phyloP scores from a whole-genome alignment of 2,888 invertebrate genomes.

The Teleogryllus oceanicus region DNA sequence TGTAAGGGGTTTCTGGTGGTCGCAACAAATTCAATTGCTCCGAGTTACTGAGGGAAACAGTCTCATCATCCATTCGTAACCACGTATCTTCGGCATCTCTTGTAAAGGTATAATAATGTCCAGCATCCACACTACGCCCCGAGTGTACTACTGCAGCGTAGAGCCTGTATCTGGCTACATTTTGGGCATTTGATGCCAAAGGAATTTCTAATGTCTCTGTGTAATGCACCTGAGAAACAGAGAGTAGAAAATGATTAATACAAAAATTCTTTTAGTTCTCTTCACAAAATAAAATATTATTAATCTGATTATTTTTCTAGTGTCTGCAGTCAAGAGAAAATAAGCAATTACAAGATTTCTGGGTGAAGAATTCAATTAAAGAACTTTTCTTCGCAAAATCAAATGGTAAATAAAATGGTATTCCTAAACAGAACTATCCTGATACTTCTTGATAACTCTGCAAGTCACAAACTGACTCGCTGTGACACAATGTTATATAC shows the following conservation, averaged over 20 bases:
- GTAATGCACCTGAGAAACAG: slow-evolving; percentile 45
- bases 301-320: too few relatives aligned
- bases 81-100: slow-evolving; percentile 63
- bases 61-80: slow-evolving; percentile 78
- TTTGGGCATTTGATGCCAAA: slow-evolving; percentile 38
- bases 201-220: slow-evolving; percentile 54
- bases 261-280: too few relatives aligned
- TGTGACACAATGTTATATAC: too few relatives aligned
- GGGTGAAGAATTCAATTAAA: too few relatives aligned
- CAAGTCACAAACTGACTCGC: too few relatives aligned
- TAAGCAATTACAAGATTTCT: too few relatives aligned
- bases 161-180: slow-evolving; percentile 56
- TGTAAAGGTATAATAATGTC: slow-evolving; percentile 84
- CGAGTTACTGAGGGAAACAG: slow-evolving; percentile 52
- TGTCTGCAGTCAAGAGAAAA: too few relatives aligned
- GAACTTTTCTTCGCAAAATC: too few relatives aligned
- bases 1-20: slow-evolving; percentile 76
- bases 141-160: slow-evolving; percentile 83
- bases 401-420: too few relatives aligned
- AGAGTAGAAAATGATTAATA: neutral
- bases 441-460: too few relatives aligned
- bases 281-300: too few relatives aligned
- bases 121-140: slow-evolving; percentile 77
- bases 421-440: too few relatives aligned
- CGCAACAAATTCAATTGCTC: slow-evolving; percentile 60